Conservation (phyloP, 2,797 vertebrate species). For the Peromyscus nudipes region DNA sequence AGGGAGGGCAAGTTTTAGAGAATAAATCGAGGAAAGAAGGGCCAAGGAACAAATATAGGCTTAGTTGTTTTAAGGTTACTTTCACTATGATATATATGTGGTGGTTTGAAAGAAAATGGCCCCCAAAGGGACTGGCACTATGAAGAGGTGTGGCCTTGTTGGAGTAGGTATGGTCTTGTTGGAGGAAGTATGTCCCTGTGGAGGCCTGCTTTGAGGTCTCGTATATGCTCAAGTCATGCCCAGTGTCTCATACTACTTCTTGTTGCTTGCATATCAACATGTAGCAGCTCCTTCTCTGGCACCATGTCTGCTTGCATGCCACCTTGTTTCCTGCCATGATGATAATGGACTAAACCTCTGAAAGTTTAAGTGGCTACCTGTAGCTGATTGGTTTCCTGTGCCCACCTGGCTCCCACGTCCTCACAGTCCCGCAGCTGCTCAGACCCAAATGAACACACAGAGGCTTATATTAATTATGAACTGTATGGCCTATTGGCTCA, state of each 20-base stretch:
- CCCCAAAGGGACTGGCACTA: not conserved
- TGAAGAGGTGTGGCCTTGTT: not conserved
- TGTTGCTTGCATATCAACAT: not conserved
- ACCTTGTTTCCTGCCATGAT: not conserved
- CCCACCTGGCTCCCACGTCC: no score
- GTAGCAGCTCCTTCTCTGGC: not conserved
- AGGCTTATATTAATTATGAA: no score
- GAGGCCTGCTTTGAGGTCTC: not conserved
- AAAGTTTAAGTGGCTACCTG: not conserved
- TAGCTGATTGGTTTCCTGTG: no score
- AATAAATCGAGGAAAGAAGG: not conserved
- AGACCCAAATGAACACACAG: no score
- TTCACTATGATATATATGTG: not conserved
- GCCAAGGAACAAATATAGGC: not conserved
- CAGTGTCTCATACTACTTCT: not conserved
- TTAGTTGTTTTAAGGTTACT: not conserved
- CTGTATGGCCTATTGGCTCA: no score
- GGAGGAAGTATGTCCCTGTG: not conserved
- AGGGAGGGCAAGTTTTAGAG: not conserved
- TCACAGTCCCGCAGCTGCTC: no score
- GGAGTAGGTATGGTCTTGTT: not conserved
- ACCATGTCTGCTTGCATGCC: not conserved
- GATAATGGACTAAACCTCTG: not conserved
- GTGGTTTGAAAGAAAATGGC: not conserved
- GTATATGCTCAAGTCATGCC: not conserved